phyloP scores from a whole-genome alignment of 2,113 vertebrate species.

The Delphinapterus leucas region DNA sequence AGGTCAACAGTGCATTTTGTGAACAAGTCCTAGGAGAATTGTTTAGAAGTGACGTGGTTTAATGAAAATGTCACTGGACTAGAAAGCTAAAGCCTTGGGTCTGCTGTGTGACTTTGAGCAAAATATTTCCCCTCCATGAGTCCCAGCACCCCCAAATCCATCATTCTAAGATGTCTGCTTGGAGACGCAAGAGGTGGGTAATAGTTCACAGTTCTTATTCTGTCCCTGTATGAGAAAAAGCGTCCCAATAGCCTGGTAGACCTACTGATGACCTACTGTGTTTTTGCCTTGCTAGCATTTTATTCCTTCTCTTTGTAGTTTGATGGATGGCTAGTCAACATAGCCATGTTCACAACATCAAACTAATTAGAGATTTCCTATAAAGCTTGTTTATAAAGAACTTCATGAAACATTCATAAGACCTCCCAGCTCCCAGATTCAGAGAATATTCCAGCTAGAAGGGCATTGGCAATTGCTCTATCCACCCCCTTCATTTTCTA shows the following conservation, averaged over 20 bases:
- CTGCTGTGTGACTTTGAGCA: neutral
- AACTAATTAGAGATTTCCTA: neutral
- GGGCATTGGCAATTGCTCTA: neutral
- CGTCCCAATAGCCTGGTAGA: neutral
- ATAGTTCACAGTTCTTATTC: neutral
- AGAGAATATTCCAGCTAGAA: neutral
- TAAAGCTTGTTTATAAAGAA: neutral
- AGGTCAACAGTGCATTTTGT: neutral
- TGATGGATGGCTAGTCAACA: neutral
- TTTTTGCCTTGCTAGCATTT: neutral
- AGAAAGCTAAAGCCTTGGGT: neutral
- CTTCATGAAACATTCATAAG: neutral
- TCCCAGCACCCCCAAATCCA: neutral
- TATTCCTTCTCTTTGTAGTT: neutral
- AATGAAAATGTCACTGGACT: neutral
- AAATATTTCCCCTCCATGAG: neutral
- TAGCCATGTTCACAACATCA: neutral
- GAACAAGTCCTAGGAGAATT: neutral
- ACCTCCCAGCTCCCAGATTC: neutral
- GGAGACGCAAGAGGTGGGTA: neutral
- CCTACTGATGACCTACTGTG: neutral
- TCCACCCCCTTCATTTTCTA: neutral
- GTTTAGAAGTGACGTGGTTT: neutral
- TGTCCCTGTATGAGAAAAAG: neutral
- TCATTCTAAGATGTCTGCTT: neutral